Percentiles rank a stretch among this genome's conserved stretches.
Conservation (phyloP, 2,888 invertebrate genomes). For the Matsumyia berberina region DNA sequence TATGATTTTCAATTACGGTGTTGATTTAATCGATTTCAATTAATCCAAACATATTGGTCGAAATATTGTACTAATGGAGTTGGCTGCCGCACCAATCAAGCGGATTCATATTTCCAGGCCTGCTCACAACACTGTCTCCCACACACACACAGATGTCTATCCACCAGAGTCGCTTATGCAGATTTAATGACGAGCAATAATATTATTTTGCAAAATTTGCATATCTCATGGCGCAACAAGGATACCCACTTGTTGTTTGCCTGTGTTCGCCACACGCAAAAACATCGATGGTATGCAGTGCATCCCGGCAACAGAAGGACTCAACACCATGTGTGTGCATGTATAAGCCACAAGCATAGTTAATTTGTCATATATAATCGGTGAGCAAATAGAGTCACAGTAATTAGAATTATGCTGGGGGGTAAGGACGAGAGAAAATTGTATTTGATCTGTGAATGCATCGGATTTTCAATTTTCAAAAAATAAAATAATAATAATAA, state of each 20-base stretch:
- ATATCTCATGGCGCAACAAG: constrained; percentile 65
- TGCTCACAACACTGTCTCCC: constrained; percentile 1
- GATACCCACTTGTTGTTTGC: constrained; percentile 74
- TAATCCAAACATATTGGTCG: constrained; percentile 77
- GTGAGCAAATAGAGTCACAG: constrained; percentile 60
- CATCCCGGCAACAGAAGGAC: constrained; percentile 33
- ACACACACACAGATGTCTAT: constrained; percentile 10
- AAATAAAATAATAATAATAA: constrained; percentile 11
- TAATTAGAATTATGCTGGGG: constrained; percentile 67
- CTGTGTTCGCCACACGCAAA: constrained; percentile 7
- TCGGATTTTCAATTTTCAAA: constrained; percentile 3
- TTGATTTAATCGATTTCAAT: constrained; percentile 82
- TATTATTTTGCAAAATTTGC: constrained; percentile 75
- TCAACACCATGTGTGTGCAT: constrained; percentile 3
- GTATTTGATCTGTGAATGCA: constrained; percentile 28
- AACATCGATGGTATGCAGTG: constrained; percentile 27
- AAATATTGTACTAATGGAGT: constrained; percentile 73
- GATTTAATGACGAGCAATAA: constrained; percentile 73
- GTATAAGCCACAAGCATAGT: constrained; percentile 45
- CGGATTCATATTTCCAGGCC: constrained; percentile 37
- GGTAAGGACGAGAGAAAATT: constrained; percentile 14
- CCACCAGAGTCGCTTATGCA: constrained; percentile 62
- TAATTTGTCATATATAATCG: constrained; percentile 74
- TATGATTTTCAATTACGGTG: constrained; percentile 77
- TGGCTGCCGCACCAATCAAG: constrained; percentile 37